Evolutionary conservation across 2,113 vertebrate species (phyloP).

Genomic region (Lophotis ruficrista): DNA sequence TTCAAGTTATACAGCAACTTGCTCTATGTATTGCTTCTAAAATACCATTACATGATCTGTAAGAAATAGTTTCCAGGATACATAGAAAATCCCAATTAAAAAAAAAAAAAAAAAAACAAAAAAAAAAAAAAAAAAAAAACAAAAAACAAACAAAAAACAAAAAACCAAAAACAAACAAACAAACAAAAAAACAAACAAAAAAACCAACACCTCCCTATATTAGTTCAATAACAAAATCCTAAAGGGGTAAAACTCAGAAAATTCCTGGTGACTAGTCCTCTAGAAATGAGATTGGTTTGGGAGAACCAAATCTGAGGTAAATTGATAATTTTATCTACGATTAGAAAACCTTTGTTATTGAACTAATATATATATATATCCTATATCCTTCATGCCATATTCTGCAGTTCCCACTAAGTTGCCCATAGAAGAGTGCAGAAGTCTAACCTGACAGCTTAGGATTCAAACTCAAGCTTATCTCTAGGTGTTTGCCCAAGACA

Average conservation of each 20-base stretch:
- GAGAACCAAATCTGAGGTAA: background rate
- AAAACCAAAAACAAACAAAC: no score
- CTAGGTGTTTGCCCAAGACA: background rate
- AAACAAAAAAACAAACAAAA: background rate
- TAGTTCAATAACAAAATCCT: background rate
- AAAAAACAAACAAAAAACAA: background rate
- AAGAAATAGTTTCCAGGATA: background rate
- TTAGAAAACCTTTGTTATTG: no score
- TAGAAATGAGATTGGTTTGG: background rate
- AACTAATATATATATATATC: no score
- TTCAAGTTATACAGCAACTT: background rate
- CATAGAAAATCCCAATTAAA: background rate
- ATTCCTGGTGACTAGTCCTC: background rate
- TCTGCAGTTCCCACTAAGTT: background rate
- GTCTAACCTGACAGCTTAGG: background rate
- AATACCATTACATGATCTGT: background rate
- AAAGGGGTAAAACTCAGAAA: background rate
- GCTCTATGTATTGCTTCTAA: background rate
- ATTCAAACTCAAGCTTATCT: background rate
- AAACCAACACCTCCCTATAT: background rate
- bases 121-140: background rate
- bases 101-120: background rate
- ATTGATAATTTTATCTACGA: no score
- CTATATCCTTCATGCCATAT: background rate
- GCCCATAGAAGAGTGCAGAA: background rate